Base-by-base conservation (phyloP, 2,113 vertebrate genomes). In the Salvelinus alpinus region DNA sequence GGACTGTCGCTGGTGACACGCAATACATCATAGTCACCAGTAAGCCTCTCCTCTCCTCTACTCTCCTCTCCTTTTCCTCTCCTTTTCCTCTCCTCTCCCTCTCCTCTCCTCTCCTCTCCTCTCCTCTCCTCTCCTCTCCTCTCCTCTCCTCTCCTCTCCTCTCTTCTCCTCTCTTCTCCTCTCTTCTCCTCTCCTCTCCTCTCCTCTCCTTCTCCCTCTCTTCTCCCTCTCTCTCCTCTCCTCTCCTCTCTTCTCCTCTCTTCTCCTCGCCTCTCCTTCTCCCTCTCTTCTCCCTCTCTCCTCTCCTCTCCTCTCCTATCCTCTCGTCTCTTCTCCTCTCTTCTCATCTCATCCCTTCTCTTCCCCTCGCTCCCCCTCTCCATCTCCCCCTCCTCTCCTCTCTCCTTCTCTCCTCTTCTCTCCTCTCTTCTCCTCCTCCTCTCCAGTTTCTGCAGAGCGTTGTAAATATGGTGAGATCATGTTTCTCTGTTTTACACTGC, bases 381-480 rank as follows among this genome's bases (percentile, higher is more conserved):
- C 27, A n/a, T 34, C 64, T 29, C 3, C n/a, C 22, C 8, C 22
- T 22, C 3, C 59, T 62, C n/a, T 22, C 27, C 13, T 13, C 5
- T 54, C 20, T 18, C 54, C 20, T 18, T 0, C 24, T 29, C 11
- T 18, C 54, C 9, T 18, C 3, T 57, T 22, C 69, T 25, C 69
- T 12, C 44, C 12, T 25, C 12, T 25, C n/a, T 51, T 9, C 18
- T 20, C 6, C 14, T 14, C 16, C 22, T 60, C 38, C 64, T 59
- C 66, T 67, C 27, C 24, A 34, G 34, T 34, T 34, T 16, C 12
- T 29, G 34, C 8, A 9, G 34, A 38, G 38, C 13, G 14, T 14
- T 84, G 78, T 82, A 88, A 91, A 90, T 86, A 80, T 87, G 78
- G 72, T 75, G 62, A 85, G 82, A 77, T 65, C 83, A 85, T 86